phyloP scores from a whole-genome alignment of 2,113 vertebrate genomes.

The Engraulis encrasicolus region DNA sequence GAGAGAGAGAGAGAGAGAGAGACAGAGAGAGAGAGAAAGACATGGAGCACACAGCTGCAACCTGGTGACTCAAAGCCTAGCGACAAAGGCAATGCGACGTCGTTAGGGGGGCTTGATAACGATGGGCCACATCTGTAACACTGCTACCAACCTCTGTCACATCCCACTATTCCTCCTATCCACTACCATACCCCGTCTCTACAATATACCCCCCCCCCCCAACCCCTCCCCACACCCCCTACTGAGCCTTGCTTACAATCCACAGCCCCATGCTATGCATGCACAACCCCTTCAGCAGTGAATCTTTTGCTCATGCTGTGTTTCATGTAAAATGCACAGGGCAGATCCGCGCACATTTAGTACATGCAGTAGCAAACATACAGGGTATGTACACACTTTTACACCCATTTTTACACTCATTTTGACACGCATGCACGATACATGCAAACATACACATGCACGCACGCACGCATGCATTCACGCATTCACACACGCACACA shows the following conservation, averaged over 20 bases:
- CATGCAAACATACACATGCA: not conserved
- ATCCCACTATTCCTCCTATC: not conserved
- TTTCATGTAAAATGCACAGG: not conserved
- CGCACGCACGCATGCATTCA: not conserved
- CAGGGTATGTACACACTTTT: not conserved
- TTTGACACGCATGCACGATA: not conserved
- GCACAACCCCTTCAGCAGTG: not conserved
- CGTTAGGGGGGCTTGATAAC: not conserved
- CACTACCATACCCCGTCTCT: not conserved
- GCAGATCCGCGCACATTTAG: not conserved
- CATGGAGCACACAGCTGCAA: slow-evolving; percentile 24
- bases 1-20: not conserved
- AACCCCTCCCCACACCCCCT: slow-evolving; percentile 37
- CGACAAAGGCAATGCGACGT: slow-evolving; percentile 16
- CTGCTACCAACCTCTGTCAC: not conserved
- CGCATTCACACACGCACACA: not conserved
- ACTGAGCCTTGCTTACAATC: slow-evolving; percentile 35
- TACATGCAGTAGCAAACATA: not conserved
- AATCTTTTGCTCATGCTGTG: not conserved
- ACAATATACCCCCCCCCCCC: not conserved
- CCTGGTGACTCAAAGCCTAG: slow-evolving; percentile 24
- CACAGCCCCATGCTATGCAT: not conserved
- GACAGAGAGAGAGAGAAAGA: no score
- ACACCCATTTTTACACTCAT: not conserved
- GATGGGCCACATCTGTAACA: not conserved